A percentile compares a stretch with the other conserved stretches of the same genome.
Evolutionary conservation across 2,797 vertebrate genomes (phyloP).

Genomic region (Falco rusticolus): DNA sequence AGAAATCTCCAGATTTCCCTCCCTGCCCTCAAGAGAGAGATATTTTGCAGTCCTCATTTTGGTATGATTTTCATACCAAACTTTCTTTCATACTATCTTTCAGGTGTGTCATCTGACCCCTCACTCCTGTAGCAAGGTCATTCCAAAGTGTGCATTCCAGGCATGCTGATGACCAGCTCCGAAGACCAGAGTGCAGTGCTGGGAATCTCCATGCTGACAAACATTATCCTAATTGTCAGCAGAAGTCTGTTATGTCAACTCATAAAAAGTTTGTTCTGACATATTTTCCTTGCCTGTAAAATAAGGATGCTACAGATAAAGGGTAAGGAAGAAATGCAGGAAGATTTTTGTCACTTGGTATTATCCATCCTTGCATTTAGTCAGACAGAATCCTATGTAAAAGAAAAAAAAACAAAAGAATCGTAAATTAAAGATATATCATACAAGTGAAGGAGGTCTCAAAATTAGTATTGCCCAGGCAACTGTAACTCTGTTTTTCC

Average conservation of each 20-base stretch:
- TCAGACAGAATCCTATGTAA: background rate
- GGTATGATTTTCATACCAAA: no score
- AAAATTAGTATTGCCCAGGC: background rate
- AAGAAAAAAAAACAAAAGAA: background rate
- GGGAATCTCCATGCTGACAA: background rate
- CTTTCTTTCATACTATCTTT: background rate
- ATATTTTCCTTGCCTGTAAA: background rate
- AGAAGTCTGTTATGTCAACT: background rate
- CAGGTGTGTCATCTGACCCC: background rate
- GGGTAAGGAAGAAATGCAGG: background rate
- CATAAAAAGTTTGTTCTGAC: background rate
- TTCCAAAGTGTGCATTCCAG: background rate
- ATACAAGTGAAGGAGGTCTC: background rate
- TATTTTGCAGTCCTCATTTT: background rate
- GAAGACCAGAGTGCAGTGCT: background rate
- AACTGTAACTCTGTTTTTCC: background rate
- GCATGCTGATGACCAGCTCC: background rate
- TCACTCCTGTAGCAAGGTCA: background rate
- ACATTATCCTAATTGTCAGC: background rate
- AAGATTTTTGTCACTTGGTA: background rate
- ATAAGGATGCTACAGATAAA: background rate
- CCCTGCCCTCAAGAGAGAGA: background rate
- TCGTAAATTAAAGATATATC: background rate
- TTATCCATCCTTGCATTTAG: background rate
- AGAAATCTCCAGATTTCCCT: background rate